phyloP scores from a whole-genome alignment of 2,113 vertebrate genomes.

The Chionis minor region DNA sequence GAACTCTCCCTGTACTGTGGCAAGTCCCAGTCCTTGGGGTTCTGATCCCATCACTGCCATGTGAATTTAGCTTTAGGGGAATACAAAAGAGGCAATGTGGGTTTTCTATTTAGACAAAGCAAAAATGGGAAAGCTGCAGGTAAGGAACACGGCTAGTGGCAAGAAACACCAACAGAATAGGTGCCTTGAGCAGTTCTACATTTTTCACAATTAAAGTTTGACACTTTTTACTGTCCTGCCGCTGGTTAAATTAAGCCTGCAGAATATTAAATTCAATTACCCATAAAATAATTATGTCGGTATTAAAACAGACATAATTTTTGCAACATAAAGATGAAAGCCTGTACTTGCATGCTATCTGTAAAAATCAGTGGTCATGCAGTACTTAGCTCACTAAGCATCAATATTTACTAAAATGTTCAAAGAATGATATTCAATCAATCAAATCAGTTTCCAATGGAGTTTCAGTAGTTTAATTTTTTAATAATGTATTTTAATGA shows the following conservation, averaged over 20 bases:
- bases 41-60: neutral
- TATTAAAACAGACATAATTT: constrained; percentile 57
- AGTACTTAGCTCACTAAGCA: neutral
- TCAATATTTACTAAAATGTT: constrained; percentile 51
- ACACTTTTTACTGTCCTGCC: constrained; percentile 35
- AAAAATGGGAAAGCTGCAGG: neutral
- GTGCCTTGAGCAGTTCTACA: neutral
- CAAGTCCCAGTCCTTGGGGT: neutral
- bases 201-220: constrained; percentile 49
- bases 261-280: constrained; percentile 63
- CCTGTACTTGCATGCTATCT: neutral
- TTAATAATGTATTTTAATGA: constrained; percentile 40
- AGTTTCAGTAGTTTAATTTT: constrained; percentile 39
- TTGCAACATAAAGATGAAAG: constrained; percentile 37
- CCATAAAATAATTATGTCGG: constrained; percentile 48
- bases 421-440: neutral
- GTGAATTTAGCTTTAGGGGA: neutral
- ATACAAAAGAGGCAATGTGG: neutral
- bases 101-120: neutral
- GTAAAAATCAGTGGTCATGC: constrained; percentile 19
- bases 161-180: neutral
- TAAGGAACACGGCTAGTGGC: neutral
- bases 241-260: constrained; percentile 54
- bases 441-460: neutral
- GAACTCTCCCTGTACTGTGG: neutral